Evolutionary conservation across 2,888 invertebrate genomes (phyloP).

Genomic region (Nomada fabriciana): DNA sequence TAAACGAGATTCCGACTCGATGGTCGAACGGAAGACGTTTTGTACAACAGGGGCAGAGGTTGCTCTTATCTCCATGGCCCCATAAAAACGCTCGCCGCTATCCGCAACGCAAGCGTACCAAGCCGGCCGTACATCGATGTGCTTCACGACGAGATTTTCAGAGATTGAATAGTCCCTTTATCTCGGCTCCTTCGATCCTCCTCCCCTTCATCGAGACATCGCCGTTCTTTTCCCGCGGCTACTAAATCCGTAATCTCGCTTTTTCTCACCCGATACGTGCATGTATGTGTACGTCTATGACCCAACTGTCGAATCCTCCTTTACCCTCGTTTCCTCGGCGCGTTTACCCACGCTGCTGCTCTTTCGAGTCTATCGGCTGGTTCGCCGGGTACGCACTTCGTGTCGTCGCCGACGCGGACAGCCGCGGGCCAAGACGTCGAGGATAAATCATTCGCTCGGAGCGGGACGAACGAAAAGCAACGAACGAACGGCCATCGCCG

Average conservation of each 20-base stretch:
- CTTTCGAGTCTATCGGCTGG: too few species aligned
- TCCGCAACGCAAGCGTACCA: constrained; percentile 66
- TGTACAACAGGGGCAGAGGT: constrained; percentile 77
- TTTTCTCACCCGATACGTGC: not conserved
- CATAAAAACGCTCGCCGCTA: constrained; percentile 81
- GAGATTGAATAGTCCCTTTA: constrained; percentile 75
- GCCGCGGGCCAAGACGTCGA: too few species aligned
- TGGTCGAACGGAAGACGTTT: constrained; percentile 78
- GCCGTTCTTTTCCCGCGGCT: not conserved
- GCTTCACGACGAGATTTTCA: constrained; percentile 73
- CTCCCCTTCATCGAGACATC: not conserved
- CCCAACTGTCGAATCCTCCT: too few species aligned
- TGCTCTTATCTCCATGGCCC: constrained; percentile 74
- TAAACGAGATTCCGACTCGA: constrained; percentile 53
- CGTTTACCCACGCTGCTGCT: too few species aligned
- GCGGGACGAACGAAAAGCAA: too few species aligned
- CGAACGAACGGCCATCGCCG: too few species aligned
- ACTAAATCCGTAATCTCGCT: not conserved
- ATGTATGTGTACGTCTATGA: too few species aligned
- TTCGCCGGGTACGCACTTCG: too few species aligned
- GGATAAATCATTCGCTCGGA: too few species aligned
- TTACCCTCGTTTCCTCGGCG: not conserved
- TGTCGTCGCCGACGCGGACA: too few species aligned
- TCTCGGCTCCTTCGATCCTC: constrained; percentile 51
- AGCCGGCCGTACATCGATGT: constrained; percentile 55